These are phyloP conservation scores for Neogale vison DNA, from an alignment of 2,113 vertebrate species.

Conservation along the genomic window DNA sequence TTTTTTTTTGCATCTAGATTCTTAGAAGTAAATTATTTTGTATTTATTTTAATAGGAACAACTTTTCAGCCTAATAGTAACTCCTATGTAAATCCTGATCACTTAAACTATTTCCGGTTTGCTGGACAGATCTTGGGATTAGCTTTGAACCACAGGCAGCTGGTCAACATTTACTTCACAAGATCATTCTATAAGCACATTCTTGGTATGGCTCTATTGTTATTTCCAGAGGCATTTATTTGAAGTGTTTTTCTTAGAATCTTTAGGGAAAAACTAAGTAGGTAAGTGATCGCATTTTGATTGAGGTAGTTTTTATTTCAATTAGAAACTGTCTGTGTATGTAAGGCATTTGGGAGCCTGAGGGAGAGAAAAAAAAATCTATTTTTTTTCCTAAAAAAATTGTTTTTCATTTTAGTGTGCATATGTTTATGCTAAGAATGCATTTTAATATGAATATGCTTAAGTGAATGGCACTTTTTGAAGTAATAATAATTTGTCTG, in stretches of 20 bases:
- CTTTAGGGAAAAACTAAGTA: slow-evolving; percentile 17
- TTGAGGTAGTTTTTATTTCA: slow-evolving; percentile 39
- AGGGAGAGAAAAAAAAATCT: background rate
- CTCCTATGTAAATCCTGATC: slow-evolving; percentile 98
- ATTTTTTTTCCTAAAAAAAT: background rate
- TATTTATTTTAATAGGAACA: slow-evolving; percentile 88
- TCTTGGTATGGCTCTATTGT: slow-evolving; percentile 88
- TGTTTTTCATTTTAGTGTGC: background rate
- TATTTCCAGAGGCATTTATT: background rate
- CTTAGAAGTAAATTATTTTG: slow-evolving; percentile 42
- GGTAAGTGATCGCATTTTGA: background rate
- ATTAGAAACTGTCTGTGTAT: background rate
- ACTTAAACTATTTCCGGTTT: slow-evolving; percentile 97
- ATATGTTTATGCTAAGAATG: slow-evolving; percentile 19
- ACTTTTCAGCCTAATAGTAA: slow-evolving; percentile 99
- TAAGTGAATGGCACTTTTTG: slow-evolving; percentile 45
- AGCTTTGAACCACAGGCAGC: slow-evolving; percentile 95
- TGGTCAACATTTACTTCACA: slow-evolving; percentile 99
- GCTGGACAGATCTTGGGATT: slow-evolving; percentile 97
- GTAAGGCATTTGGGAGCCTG: background rate
- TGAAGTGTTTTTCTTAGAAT: background rate
- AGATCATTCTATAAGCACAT: slow-evolving; percentile 99
- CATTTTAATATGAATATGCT: background rate
- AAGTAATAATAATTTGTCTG: slow-evolving; percentile 9
- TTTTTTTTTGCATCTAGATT: slow-evolving; percentile 3